Percentiles rank a stretch among this genome's conserved stretches.
Evolutionary conservation across 2,888 invertebrate species (phyloP).

Genomic region (Neuroscelio doddi): DNA sequence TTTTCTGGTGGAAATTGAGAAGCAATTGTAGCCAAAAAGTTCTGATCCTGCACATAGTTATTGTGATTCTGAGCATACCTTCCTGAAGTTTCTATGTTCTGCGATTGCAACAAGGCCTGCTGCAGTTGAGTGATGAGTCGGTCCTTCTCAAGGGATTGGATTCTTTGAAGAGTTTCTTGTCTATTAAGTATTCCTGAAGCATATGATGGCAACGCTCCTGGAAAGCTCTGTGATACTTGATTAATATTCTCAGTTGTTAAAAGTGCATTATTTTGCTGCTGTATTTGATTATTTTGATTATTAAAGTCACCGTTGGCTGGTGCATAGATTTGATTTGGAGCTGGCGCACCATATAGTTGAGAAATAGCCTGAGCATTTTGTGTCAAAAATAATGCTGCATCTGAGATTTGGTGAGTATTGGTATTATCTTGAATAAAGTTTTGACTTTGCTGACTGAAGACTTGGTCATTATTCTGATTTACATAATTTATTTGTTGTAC

Average conservation of each 20-base stretch:
- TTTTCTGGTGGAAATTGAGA: constrained; percentile 41
- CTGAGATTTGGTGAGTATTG: constrained; percentile 60
- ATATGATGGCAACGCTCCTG: constrained; percentile 57
- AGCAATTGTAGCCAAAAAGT: constrained; percentile 46
- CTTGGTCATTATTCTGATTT: constrained; percentile 10
- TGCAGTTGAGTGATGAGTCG: constrained; percentile 63
- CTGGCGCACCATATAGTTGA: constrained; percentile 62
- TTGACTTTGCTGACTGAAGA: constrained; percentile 29
- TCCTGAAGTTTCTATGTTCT: constrained; percentile 34
- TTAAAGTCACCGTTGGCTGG: constrained; percentile 54
- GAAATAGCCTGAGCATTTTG: constrained; percentile 68
- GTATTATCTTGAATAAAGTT: constrained; percentile 44
- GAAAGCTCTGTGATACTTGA: constrained; percentile 40
- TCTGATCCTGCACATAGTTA: constrained; percentile 51
- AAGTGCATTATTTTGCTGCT: constrained; percentile 38
- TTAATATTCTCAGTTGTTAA: constrained; percentile 4
- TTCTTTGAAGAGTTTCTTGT: constrained; percentile 56
- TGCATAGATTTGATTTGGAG: constrained; percentile 60
- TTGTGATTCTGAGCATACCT: constrained; percentile 56
- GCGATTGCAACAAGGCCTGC: constrained; percentile 53
- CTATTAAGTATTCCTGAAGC: constrained; percentile 61
- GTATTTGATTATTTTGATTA: constrained; percentile 49
- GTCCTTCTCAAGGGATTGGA: constrained; percentile 64
- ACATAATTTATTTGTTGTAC: constrained; percentile 13
- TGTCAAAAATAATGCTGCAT: constrained; percentile 62